Evolutionary conservation across 2,113 vertebrate genomes (phyloP), one percentile per base, ranked within the genome.

Genomic region (Corynorhinus townsendii): DNA sequence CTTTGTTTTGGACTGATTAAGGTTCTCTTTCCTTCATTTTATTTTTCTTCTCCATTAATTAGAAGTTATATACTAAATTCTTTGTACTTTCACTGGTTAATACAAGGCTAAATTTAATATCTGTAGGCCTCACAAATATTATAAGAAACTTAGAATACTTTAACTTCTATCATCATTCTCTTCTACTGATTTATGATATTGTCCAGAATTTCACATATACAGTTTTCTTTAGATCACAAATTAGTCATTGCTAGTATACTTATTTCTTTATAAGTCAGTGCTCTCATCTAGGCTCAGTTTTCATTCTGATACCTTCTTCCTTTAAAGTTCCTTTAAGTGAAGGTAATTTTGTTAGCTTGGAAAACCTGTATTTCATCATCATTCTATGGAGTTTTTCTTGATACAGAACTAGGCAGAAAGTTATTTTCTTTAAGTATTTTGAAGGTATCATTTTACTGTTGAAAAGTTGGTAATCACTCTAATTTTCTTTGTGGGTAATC

Each of bases 371-470:
- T 43, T 88, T 83, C 43, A 47, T 35, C 52, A 85, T 52, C 64
- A 79, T 62, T 88, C n/a, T 89, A n/a, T 30, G 66, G 59, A 35
- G 35, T 59, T 71, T 90, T 59, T 49, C 66, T 84, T 33, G 35
- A 73, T 68, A 49, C 1, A 52, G 54, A 69, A 52, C 79, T 59
- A 38, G 33, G 56, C 49, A 93, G 92, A 52, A 64, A 45, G 73
- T 75, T 92, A 45, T 40, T 93, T 94, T 76, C 43, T 92, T 71
- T 95, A 24, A 88, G 33, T 19, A 59, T 94, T 95, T 90, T 80
- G 30, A 93, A 75, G 56, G 8, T 95, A 5, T 16, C 12, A 20
- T 82, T 84, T 52, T 68, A 17, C 40, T 80, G 15, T 82, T 84
- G 79, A 93, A 73, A 89, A 84, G 66, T 89, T 85, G 91, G 22